Base-by-base conservation (phyloP, 2,797 vertebrate species). In the Hydrocynus forskahlii region DNA sequence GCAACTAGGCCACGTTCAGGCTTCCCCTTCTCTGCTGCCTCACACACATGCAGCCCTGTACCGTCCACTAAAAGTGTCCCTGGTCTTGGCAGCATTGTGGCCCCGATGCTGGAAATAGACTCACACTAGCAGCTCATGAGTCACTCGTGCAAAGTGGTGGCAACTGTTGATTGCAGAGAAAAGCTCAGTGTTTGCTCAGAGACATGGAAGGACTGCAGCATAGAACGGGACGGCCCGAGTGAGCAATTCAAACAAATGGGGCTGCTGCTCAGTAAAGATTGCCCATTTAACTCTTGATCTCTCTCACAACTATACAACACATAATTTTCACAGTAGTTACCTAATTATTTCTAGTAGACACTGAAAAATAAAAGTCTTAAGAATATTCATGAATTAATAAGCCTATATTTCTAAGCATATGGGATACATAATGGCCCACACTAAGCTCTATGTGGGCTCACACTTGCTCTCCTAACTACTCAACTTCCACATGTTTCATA, bases 101-200 rank as follows among this genome's bases (percentile, higher is more conserved):
- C 89, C 91, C 91, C 88, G 89, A 91, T 88, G 90, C 91, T 93
- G 90, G 88, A 94, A 94, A 94, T 94, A 94, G 91, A 91, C 87
- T 83, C 72, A 43, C 25, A 85, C 89, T 87, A 83, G 87, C 81
- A 70, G 88, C 87, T 87, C 87, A 87, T 89, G 89, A 92, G 88
- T 90, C 91, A 91, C 78, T 86, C 84, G 85, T 90, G 87, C 89
- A 87, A 86, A 90, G 91, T 91, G 85, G 89, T 85, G 86, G 91
- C 88, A 88, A 86, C 87, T 84, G 89, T 86, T 91, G 89, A 89
- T 29, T 81, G 74, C 86, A 88, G 76, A 87, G 85, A 81, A 84
- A 78, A 78, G 66, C 78, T 13, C 19, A 16, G 76, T 9, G 57
- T 77, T 64, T 81, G 64, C n/a, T 71, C 25, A 74, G 71, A 69